Evolutionary conservation across 2,113 vertebrate genomes (phyloP).

Genomic region (Oceanites oceanicus): DNA sequence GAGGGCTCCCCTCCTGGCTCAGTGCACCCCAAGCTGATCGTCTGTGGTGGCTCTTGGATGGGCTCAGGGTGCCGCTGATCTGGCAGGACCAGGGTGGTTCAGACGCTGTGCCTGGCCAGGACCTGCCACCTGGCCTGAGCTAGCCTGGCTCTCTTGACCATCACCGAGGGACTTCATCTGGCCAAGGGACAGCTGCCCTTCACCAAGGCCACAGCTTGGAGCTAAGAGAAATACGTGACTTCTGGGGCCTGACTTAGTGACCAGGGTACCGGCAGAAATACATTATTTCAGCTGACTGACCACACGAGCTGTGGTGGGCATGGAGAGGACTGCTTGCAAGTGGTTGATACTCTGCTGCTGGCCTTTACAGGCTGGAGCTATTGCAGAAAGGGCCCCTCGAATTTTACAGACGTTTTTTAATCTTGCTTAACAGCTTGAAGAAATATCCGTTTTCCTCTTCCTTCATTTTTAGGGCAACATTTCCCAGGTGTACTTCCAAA

Average conservation of each 20-base stretch:
- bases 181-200: not conserved
- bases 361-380: not conserved
- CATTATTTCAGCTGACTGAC: not conserved
- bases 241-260: not conserved
- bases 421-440: not conserved
- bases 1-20: not conserved
- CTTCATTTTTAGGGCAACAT: not conserved
- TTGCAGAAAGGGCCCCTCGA: not conserved
- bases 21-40: accelerated
- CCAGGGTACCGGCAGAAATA: not conserved
- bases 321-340: not conserved
- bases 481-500: not conserved
- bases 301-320: not conserved
- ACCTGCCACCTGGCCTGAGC: not conserved
- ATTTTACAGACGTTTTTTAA: not conserved
- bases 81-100: not conserved
- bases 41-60: not conserved
- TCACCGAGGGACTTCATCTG: not conserved
- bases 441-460: not conserved
- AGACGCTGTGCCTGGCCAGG: not conserved
- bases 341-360: not conserved
- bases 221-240: not conserved
- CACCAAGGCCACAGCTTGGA: not conserved
- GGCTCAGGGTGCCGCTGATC: not conserved
- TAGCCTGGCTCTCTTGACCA: not conserved